phyloP scores from a whole-genome alignment of 2,797 vertebrate species.

The Parambassis ranga region DNA sequence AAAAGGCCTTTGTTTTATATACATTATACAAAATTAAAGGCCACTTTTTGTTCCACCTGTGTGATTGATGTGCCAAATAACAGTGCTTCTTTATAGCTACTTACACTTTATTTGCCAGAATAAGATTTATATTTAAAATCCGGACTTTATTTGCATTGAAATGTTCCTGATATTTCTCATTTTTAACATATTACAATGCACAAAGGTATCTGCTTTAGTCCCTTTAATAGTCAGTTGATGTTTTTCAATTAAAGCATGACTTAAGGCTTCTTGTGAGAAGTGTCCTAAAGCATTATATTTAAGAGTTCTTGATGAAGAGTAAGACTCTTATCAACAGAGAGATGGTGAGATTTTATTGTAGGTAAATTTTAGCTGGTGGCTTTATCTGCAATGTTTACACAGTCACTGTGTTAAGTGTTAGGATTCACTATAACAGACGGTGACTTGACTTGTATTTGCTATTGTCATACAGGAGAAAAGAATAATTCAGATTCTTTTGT shows the following conservation, averaged over 20 bases:
- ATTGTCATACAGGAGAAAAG: not conserved
- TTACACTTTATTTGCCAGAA: no score
- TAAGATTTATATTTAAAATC: no score
- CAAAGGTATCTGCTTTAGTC: not conserved
- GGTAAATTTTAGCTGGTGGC: not conserved
- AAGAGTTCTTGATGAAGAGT: not conserved
- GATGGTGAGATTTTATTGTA: not conserved
- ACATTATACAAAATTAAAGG: not conserved
- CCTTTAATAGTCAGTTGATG: not conserved
- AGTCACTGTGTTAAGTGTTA: no score
- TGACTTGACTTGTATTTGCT: not conserved
- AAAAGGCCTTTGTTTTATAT: not conserved
- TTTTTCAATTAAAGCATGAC: conserved; percentile 2
- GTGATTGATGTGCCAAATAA: no score
- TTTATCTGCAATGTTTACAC: not conserved
- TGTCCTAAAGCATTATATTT: not conserved
- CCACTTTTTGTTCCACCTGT: no score
- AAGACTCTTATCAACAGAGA: not conserved
- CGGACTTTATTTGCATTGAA: no score
- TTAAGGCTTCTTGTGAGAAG: not conserved
- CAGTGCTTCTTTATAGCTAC: no score
- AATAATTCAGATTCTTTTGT: not conserved
- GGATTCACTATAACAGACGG: not conserved
- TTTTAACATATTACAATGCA: no score
- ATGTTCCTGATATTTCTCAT: no score